Evolutionary conservation across 2,797 vertebrate species (phyloP), one percentile per base, ranked within the genome.

Genomic region (Myotis findleyi): DNA sequence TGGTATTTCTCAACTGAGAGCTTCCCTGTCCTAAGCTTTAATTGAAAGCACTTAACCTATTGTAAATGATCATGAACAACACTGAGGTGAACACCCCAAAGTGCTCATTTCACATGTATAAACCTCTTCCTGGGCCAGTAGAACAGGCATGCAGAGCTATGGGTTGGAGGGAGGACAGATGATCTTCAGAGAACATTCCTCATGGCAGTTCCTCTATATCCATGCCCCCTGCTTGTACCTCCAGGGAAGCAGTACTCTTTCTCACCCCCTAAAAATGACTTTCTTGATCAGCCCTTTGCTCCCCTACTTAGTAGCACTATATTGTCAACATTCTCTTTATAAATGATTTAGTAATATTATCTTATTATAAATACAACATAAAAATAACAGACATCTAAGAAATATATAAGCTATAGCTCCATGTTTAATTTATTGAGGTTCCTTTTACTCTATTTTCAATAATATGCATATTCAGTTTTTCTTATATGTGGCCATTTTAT

Each of bases 41-140:
- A 95, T 92, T 66, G 88, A 57, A 96, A 89, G 68, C 41, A 20
- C 91, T 96, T 95, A 93, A 96, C 62, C 16, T 93, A 55, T 79
- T 82, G 73, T 69, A 76, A 75, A 96, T 89, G 20, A 75, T 59
- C 51, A 51, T 41, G 41, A 80, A 16, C 18, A 44, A 62, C 25
- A 38, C 27, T 5, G 66, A 91, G 89, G 57, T 44, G 21, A 95
- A 84, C 14, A 80, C 38, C 71, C 66, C 92, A 0, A 89, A 96
- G 91, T 77, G 80, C 76, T 91, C 83, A 75, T 94, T 93, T 95
- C 13, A 30, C 53, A 79, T 49, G 71, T 4, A 51, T 33, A 57
- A 93, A 36, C 53, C 80, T 84, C 85, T 90, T 76, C 55, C 30
- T 2, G 11, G 57, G 89, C 87, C 33, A n/a, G 80, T 20, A 62